phyloP scores from a whole-genome alignment of 2,797 vertebrate species.

The Protonibea diacanthus region DNA sequence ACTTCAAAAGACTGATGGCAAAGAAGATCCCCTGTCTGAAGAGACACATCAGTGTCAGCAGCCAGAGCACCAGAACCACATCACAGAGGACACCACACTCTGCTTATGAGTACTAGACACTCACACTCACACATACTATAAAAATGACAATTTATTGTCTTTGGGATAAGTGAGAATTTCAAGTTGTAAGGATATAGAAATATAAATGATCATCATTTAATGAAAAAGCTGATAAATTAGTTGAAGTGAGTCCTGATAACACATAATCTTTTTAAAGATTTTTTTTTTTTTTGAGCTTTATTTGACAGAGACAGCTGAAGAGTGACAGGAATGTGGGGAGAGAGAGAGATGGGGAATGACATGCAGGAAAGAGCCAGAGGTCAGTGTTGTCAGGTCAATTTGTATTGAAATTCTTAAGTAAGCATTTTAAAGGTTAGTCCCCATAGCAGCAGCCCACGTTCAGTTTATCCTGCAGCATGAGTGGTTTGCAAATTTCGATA shows the following conservation, averaged over 20 bases:
- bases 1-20: constrained; percentile 77
- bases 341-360: no score
- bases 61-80: constrained; percentile 77
- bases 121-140: not conserved
- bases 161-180: not conserved
- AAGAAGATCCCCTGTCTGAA: constrained; percentile 79
- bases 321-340: no score
- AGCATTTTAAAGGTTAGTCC: not conserved
- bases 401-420: not conserved
- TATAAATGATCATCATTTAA: no score
- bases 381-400: no score
- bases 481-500: not conserved
- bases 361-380: no score
- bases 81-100: constrained; percentile 79
- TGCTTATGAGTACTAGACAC: constrained; percentile 62
- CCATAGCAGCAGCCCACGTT: no score
- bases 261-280: not conserved
- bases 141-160: not conserved
- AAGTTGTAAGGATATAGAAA: no score
- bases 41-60: constrained; percentile 62
- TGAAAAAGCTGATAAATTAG: no score
- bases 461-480: no score
- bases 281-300: no score
- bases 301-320: no score
- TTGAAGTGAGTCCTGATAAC: not conserved